phyloP scores from a whole-genome alignment of 2,797 vertebrate species.

The Danio kyathit region DNA sequence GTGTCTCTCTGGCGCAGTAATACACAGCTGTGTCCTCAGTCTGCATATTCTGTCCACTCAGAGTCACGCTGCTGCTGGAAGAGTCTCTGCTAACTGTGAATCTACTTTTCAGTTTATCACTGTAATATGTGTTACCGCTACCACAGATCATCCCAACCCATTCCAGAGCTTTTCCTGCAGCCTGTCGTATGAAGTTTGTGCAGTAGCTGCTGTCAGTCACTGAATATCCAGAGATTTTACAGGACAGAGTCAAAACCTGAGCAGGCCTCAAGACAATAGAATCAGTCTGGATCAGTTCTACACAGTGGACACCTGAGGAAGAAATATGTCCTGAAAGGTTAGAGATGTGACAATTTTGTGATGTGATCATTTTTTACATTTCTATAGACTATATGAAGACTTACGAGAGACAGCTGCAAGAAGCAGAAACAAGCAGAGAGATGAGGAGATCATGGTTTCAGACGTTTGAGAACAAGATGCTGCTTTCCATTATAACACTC shows the following conservation, averaged over 20 bases:
- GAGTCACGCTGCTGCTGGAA: conserved; percentile 19
- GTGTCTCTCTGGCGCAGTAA: conserved; percentile 29
- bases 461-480: not conserved
- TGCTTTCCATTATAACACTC: not conserved
- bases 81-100: conserved; percentile 38
- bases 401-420: not conserved
- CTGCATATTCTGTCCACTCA: conserved; percentile 23
- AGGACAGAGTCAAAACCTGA: conserved; percentile 48
- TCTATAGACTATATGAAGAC: not conserved
- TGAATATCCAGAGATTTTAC: conserved; percentile 45
- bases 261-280: conserved; percentile 8
- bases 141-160: rapidly evolving
- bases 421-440: not conserved
- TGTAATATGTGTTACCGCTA: conserved; percentile 17
- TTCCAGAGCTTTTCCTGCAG: conserved; percentile 30
- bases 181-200: conserved; percentile 17
- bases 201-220: not conserved
- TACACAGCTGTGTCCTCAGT: conserved; percentile 43
- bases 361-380: not conserved
- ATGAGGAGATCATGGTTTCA: not conserved
- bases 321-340: not conserved
- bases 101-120: conserved; percentile 41
- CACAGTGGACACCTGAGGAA: not conserved
- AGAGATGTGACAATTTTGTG: not conserved
- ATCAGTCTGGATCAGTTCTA: conserved; percentile 22